These are phyloP conservation scores for Campoplex capitator DNA, from an alignment of 2,888 invertebrate genomes.

Conservation along the genomic window DNA sequence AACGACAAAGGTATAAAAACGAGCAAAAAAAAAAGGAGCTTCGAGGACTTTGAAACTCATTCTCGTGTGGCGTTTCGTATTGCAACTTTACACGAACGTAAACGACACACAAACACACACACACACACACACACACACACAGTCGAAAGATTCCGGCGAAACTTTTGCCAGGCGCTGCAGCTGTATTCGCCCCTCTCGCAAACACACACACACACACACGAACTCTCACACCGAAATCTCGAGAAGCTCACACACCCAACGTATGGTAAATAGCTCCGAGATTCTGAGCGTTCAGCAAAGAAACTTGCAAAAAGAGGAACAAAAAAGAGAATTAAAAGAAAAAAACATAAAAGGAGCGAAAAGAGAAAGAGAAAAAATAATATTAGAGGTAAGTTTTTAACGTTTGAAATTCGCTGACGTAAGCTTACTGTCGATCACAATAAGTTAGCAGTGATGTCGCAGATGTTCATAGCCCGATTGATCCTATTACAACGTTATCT, in stretches of 20 bases:
- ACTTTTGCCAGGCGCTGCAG: conserved; percentile 60
- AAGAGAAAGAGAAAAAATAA: conserved; percentile 7
- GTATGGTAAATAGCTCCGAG: conserved; percentile 63
- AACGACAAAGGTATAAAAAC: conserved; percentile 9
- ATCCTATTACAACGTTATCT: conserved; percentile 52
- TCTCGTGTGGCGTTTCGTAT: conserved; percentile 53
- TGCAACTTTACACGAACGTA: conserved; percentile 17
- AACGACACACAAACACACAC: conserved; percentile 4
- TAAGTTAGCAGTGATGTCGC: conserved; percentile 45
- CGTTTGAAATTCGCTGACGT: conserved; percentile 17
- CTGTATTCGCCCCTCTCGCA: conserved; percentile 39
- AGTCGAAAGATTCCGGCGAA: conserved; percentile 26
- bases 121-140: background rate
- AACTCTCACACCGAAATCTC: conserved; percentile 50
- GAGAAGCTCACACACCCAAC: conserved; percentile 37
- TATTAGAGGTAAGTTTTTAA: conserved; percentile 44
- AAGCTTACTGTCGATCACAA: conserved; percentile 35
- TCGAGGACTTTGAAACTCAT: conserved; percentile 54
- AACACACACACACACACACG: conserved; percentile 12
- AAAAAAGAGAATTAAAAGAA: background rate
- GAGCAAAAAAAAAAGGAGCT: conserved; percentile 10
- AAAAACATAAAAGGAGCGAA: conserved; percentile 6
- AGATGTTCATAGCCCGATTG: conserved; percentile 61
- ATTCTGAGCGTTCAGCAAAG: conserved; percentile 43
- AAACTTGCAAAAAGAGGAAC: conserved; percentile 21